Percentiles rank a stretch among this genome's conserved stretches.
Conservation (phyloP, 2,888 invertebrate species). For the Lasioglossum pauxillum region DNA sequence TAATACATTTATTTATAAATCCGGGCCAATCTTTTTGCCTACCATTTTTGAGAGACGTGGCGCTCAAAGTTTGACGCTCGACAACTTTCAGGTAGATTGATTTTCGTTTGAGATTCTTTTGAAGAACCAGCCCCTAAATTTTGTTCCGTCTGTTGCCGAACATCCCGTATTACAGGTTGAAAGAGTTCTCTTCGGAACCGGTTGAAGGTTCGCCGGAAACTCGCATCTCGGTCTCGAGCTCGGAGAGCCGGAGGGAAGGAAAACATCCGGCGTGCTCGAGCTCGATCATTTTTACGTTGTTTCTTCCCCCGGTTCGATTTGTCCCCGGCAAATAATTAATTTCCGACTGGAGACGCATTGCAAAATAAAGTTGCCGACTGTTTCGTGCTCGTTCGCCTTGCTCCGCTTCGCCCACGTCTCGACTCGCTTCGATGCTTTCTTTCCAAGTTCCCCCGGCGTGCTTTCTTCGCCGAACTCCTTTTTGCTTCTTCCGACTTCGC, state of each 20-base stretch:
- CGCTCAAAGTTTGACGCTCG: not conserved
- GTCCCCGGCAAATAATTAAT: slow-evolving; percentile 46
- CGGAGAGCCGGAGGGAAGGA: not conserved
- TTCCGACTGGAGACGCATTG: slow-evolving; percentile 14
- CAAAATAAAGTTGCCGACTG: slow-evolving; percentile 14
- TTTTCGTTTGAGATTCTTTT: not conserved
- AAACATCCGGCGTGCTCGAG: not conserved
- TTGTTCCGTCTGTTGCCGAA: not conserved
- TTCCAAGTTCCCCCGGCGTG: not conserved
- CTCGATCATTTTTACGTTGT: slow-evolving; percentile 3
- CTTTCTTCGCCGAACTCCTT: slow-evolving; percentile 22
- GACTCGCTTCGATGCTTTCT: not conserved
- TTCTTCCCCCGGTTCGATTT: slow-evolving; percentile 30
- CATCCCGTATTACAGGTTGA: not conserved
- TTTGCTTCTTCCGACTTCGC: slow-evolving; percentile 5
- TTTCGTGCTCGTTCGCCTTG: not conserved
- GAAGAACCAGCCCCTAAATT: not conserved
- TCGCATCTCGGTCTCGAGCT: not conserved
- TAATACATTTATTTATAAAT: not conserved
- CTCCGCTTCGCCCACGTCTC: not conserved
- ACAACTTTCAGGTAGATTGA: not conserved
- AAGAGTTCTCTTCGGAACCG: not conserved
- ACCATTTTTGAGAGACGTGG: not conserved
- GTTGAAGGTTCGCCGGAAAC: not conserved
- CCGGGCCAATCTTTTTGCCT: no score